These are phyloP conservation scores for Zygaena filipendulae DNA, from an alignment of 2,888 invertebrate genomes.

Conservation along the genomic window DNA sequence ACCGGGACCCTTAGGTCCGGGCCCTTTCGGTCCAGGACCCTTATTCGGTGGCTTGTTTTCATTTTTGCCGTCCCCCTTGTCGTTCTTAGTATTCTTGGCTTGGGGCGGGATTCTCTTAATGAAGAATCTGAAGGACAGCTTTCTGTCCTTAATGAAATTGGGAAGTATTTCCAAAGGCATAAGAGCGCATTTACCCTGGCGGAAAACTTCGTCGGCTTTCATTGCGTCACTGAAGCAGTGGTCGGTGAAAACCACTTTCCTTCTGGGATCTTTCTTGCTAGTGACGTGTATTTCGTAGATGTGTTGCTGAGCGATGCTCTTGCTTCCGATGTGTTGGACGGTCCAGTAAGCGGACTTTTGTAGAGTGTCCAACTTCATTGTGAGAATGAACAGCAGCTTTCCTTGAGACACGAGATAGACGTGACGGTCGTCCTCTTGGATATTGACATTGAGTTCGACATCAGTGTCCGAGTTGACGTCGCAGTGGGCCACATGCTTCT, in stretches of 20 bases:
- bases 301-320: conserved; percentile 37
- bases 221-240: conserved; percentile 46
- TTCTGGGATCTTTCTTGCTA: conserved; percentile 36
- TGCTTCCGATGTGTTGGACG: conserved; percentile 46
- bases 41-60: conserved; percentile 20
- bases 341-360: conserved; percentile 49
- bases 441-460: conserved; percentile 29
- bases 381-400: conserved; percentile 42
- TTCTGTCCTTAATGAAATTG: conserved; percentile 38
- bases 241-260: conserved; percentile 41
- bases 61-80: conserved; percentile 20
- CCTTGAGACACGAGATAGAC: conserved; percentile 36
- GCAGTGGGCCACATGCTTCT: conserved; percentile 36
- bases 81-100: conserved; percentile 19
- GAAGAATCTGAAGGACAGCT: conserved; percentile 36
- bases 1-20: conserved; percentile 21
- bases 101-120: conserved; percentile 31
- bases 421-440: conserved; percentile 30
- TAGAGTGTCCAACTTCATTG: conserved; percentile 41
- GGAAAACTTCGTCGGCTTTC: conserved; percentile 44
- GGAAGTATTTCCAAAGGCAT: conserved; percentile 34
- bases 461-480: conserved; percentile 34
- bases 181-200: conserved; percentile 38
- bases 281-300: conserved; percentile 45
- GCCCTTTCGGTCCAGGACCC: conserved; percentile 16